phyloP scores from a whole-genome alignment of 1,140 invertebrate genomes.

The Bombus turneri region DNA sequence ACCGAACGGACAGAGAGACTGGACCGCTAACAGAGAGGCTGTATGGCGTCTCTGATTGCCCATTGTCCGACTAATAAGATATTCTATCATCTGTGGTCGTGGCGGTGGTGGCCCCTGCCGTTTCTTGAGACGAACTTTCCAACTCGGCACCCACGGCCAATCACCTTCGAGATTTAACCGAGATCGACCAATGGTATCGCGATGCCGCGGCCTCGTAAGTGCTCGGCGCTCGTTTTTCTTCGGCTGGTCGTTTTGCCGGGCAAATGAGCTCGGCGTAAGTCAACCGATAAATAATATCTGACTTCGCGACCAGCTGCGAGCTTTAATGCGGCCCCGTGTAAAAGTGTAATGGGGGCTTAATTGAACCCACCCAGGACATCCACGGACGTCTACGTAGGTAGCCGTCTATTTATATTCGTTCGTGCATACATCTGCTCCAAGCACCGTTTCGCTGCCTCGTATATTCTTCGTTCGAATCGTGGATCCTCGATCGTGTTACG shows the following conservation, averaged over 20 bases:
- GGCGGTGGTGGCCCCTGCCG: constrained; percentile 61
- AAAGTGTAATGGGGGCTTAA: constrained; percentile 75
- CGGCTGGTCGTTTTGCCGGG: constrained; percentile 61
- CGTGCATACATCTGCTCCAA: constrained; percentile 15
- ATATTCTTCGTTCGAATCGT: background rate
- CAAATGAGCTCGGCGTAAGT: constrained; percentile 75
- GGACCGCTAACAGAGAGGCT: constrained; percentile 76
- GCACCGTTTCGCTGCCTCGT: background rate
- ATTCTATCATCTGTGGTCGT: constrained; percentile 76
- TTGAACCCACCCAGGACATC: constrained; percentile 71
- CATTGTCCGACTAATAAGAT: constrained; percentile 81
- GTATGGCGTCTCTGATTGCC: constrained; percentile 79
- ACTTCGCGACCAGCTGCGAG: constrained; percentile 69
- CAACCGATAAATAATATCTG: constrained; percentile 78
- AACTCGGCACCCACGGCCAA: constrained; percentile 60
- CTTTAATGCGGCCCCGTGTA: constrained; percentile 72
- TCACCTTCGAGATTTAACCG: constrained; percentile 66
- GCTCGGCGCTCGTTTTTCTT: constrained; percentile 26
- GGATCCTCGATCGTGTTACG: background rate
- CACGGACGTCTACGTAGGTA: constrained; percentile 55
- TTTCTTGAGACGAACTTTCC: constrained; percentile 59
- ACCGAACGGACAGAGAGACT: constrained; percentile 57
- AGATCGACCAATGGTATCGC: constrained; percentile 65
- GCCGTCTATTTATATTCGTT: constrained; percentile 60
- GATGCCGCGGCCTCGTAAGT: constrained; percentile 16